These are phyloP conservation scores for Opisthocomus hoazin DNA, from an alignment of 2,113 vertebrate species.

Conservation along the genomic window DNA sequence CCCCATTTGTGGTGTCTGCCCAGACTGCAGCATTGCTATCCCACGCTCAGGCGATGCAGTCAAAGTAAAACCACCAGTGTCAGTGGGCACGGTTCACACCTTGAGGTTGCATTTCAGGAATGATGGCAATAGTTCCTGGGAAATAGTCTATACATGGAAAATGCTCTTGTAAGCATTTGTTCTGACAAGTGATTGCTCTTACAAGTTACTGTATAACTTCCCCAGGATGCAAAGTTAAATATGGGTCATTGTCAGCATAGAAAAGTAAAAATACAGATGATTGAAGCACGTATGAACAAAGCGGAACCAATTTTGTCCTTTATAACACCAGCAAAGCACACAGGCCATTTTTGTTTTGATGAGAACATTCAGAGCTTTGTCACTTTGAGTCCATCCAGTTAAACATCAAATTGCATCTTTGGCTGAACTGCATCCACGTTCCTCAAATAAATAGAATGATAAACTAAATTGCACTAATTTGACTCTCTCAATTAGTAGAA, in stretches of 20 bases:
- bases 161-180: not conserved
- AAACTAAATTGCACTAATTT: not conserved
- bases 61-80: not conserved
- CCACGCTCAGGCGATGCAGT: rapidly evolving
- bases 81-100: not conserved
- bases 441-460: not conserved
- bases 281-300: rapidly evolving
- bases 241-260: rapidly evolving
- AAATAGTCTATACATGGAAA: not conserved
- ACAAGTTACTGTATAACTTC: not conserved
- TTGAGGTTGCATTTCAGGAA: not conserved
- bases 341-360: not conserved
- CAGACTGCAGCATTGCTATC: rapidly evolving
- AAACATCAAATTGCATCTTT: not conserved
- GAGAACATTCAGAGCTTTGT: not conserved
- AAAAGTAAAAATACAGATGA: not conserved
- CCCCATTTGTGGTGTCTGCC: rapidly evolving
- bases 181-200: not conserved
- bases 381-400: not conserved
- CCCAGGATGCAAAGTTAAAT: not conserved
- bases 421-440: not conserved
- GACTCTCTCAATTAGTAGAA: not conserved
- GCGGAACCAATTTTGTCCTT: not conserved
- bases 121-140: not conserved
- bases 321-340: not conserved